phyloP scores from a whole-genome alignment of 2,888 invertebrate genomes.

The Argyresthia goedartella region DNA sequence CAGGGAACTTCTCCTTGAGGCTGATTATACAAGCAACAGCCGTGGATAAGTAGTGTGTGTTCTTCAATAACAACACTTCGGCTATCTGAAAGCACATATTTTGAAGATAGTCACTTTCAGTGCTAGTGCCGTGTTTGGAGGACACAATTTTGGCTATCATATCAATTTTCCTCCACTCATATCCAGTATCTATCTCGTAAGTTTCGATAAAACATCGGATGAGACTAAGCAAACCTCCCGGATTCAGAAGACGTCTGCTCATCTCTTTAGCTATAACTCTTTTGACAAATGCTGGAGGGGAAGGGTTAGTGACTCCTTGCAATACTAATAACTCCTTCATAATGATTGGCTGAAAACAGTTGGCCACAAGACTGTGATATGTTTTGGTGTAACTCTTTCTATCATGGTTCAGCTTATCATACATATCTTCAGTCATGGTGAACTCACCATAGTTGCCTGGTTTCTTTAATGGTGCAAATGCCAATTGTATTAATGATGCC shows the following conservation, averaged over 20 bases:
- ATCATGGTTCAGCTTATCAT: conserved; percentile 58
- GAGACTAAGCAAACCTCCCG: conserved; percentile 75
- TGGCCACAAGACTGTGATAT: conserved; percentile 63
- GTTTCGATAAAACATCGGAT: conserved; percentile 75
- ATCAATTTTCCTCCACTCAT: conserved; percentile 77
- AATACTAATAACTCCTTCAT: conserved; percentile 80
- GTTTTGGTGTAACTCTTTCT: conserved; percentile 57
- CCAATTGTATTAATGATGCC: conserved; percentile 77
- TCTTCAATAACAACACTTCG: conserved; percentile 50
- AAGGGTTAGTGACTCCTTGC: conserved; percentile 60
- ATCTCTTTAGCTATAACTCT: conserved; percentile 72
- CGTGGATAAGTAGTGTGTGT: conserved; percentile 52
- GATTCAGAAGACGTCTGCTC: conserved; percentile 66
- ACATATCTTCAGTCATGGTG: conserved; percentile 70
- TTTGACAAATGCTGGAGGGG: conserved; percentile 74
- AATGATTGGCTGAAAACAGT: conserved; percentile 72
- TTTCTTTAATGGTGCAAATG: conserved; percentile 75
- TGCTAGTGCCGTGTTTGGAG: conserved; percentile 54
- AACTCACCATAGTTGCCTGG: conserved; percentile 53
- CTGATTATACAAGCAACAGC: conserved; percentile 68
- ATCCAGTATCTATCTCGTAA: conserved; percentile 63
- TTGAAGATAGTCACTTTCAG: conserved; percentile 60
- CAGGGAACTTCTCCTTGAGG: conserved; percentile 60
- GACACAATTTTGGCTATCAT: conserved; percentile 75
- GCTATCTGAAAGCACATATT: conserved; percentile 67